Base-by-base conservation (phyloP, 2,888 invertebrate genomes). In the Ochropacha duplaris region DNA sequence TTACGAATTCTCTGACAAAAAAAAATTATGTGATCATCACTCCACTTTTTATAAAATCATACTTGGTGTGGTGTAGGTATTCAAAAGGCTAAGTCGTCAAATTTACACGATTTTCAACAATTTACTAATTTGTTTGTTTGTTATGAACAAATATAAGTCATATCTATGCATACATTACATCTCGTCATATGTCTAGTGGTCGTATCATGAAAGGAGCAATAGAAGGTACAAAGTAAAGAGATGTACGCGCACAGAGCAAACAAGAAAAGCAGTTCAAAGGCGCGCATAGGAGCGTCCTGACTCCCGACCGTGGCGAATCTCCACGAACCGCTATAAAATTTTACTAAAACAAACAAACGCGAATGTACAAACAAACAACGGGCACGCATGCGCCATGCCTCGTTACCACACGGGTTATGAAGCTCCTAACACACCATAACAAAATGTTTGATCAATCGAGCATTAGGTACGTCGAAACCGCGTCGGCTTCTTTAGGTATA, bases 291-390 rank as follows among this genome's bases (percentile, higher is more conserved):
- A 26, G 34, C 54, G 62, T 16, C 39, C 14, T n/a, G 65, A 69
- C 65, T 67, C 73, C 69, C 66, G 72, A 74, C 72, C 72, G 76
- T 73, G 72, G 76, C 71, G 75, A 81, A 82, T 83, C 83, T 83
- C 77, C 69, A 74, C 79, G 78, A 78, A 84, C 76, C 79, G 82
- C 82, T 78, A 84, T 86, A 86, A 83, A 83, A 87, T 88, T 87
- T 87, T 87, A 84, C 78, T 84, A 86, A 87, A 87, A 86, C 85
- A 88, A 88, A 89, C 88, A 87, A 68, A 75, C 75, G 67, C 65
- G 76, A 75, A 70, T 73, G 79, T 69, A 71, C 74, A 83, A 83
- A 86, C 84, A 88, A 86, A 87, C 82, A 81, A 31, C 59, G 60
- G 68, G 52, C 59, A 73, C 81, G 78, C 82, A 81, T 80, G 83